A percentile compares a stretch with the other conserved stretches of the same genome.
phyloP scores from a whole-genome alignment of 2,797 vertebrate species.

The Myiotriccus ornatus region DNA sequence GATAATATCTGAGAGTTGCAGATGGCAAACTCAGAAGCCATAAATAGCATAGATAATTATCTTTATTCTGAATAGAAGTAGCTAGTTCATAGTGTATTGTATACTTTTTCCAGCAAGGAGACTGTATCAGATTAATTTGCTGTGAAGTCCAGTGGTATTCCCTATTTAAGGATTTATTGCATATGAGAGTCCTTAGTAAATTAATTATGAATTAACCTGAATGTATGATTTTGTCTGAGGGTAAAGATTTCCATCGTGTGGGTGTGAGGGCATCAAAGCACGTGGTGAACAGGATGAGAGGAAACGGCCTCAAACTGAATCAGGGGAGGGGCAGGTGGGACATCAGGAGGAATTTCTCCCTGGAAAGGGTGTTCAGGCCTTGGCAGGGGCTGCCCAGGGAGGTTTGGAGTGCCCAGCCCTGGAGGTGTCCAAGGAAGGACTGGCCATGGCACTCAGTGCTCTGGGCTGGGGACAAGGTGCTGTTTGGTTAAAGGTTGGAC shows the following conservation, averaged over 20 bases:
- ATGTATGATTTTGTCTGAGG: background rate
- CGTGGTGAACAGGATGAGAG: background rate
- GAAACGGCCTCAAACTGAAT: background rate
- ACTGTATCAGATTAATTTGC: background rate
- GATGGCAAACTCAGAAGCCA: background rate
- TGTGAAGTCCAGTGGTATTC: background rate
- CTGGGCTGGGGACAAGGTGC: background rate
- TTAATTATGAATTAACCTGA: background rate
- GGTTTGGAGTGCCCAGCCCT: background rate
- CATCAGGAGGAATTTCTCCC: background rate
- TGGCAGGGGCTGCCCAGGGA: background rate
- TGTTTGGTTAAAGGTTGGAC: background rate
- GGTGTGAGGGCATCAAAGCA: background rate
- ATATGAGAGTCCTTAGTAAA: background rate
- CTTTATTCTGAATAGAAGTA: background rate
- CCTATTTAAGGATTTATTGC: background rate
- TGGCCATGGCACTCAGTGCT: background rate
- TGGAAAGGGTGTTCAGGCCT: accelerated
- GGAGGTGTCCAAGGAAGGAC: background rate
- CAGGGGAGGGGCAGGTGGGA: background rate
- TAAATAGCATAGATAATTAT: background rate
- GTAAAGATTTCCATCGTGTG: background rate
- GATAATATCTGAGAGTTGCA: background rate
- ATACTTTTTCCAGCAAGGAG: background rate
- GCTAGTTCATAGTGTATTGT: background rate